Evolutionary conservation across 92 coral and sea anemone genomes (phyloP).

Genomic region (Epizoanthus fatuus): DNA sequence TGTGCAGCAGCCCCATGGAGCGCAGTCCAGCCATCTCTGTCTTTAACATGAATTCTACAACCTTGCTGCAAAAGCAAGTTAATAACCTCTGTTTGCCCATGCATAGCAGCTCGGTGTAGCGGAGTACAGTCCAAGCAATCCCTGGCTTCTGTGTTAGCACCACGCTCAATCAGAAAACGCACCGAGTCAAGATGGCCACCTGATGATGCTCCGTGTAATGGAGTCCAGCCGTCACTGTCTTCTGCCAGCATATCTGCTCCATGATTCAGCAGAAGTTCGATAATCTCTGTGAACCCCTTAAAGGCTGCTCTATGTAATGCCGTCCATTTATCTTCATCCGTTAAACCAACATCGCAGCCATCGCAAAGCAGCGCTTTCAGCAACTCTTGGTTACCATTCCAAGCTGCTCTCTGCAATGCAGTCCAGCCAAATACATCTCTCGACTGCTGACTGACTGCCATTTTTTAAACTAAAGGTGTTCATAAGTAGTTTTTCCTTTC

Average conservation of each 20-base stretch:
- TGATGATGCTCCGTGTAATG: constrained; percentile 6
- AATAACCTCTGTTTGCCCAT: not conserved
- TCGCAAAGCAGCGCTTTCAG: not conserved
- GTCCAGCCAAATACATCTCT: not conserved
- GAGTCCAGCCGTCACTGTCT: constrained; percentile 7
- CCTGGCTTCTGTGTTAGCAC: constrained; percentile 5
- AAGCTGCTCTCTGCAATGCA: constrained; percentile 1
- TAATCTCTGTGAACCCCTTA: not conserved
- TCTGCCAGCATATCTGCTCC: not conserved
- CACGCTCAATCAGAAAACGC: not conserved
- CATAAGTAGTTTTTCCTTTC: too few species aligned
- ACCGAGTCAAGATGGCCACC: constrained; percentile 1
- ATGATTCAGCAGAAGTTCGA: not conserved
- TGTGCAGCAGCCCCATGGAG: not conserved
- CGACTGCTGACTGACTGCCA: not conserved
- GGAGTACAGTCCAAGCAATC: not conserved
- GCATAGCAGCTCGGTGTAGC: constrained; percentile 1
- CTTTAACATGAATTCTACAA: not conserved
- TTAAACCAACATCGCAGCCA: not conserved
- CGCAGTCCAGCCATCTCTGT: constrained; percentile 12
- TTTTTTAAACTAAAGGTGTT: not conserved
- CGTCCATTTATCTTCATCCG: constrained; percentile 4
- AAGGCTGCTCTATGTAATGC: constrained; percentile 9
- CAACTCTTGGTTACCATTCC: not conserved
- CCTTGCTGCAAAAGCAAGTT: constrained; percentile 13